A percentile compares a stretch with the other conserved stretches of the same genome.
phyloP scores from a whole-genome alignment of 1,140 invertebrate genomes.

The Geopemphigus sp. region DNA sequence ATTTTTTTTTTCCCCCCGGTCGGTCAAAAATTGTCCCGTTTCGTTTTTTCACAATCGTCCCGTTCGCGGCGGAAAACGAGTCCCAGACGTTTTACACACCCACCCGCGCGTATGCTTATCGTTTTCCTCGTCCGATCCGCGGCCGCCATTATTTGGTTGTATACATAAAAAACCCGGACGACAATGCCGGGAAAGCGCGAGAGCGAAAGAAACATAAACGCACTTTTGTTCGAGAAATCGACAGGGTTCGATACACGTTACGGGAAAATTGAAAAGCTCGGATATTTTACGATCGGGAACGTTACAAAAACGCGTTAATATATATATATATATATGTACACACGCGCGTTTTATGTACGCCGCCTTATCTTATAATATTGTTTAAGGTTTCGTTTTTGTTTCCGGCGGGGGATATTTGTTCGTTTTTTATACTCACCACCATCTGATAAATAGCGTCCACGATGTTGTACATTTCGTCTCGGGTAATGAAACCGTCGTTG shows the following conservation, averaged over 20 bases:
- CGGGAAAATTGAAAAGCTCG: slow-evolving; percentile 1
- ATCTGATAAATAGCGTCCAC: slow-evolving; percentile 99
- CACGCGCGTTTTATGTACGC: neutral
- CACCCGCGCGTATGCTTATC: neutral
- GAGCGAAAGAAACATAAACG: neutral
- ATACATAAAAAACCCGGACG: neutral
- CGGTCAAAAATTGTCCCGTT: slow-evolving; percentile 42
- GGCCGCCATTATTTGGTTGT: neutral
- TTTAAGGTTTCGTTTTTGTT: no score
- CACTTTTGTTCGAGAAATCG: neutral
- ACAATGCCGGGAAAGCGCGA: neutral
- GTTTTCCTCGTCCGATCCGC: neutral
- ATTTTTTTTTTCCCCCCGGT: slow-evolving; percentile 2
- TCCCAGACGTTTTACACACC: neutral
- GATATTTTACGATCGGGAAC: slow-evolving; percentile 1
- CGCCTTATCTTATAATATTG: neutral
- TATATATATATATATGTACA: neutral
- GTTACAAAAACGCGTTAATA: neutral
- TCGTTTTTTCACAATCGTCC: slow-evolving; percentile 29
- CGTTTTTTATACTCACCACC: slow-evolving; percentile 74
- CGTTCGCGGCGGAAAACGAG: neutral
- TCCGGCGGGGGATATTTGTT: neutral
- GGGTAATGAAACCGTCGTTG: slow-evolving; percentile 96
- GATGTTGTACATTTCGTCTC: slow-evolving; percentile 98
- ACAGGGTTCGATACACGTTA: neutral